Evolutionary conservation across 2,113 vertebrate species (phyloP), one percentile per base, ranked within the genome.

Genomic region (Melierax canorus): DNA sequence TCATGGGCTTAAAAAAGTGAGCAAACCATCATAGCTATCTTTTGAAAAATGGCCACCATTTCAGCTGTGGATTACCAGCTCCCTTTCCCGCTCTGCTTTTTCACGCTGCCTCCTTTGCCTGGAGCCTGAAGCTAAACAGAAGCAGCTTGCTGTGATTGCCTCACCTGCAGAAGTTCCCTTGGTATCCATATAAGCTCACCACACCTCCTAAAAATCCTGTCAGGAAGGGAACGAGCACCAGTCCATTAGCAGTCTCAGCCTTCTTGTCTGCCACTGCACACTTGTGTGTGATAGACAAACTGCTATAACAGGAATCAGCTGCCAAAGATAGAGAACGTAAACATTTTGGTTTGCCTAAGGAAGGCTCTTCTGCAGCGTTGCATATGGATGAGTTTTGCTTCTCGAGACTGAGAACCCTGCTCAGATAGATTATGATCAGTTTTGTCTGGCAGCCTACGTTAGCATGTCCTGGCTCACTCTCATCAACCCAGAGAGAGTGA

Each of bases 381-480:
- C 95, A 94, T 90, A 83, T 92, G 78, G 59, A 93, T 95, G 95
- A 96, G 82, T 66, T 94, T 88, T 97, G 20, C 71, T 29, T 92
- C 63, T 90, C 71, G 41, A 66, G 82, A 66, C 32, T 68, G 74
- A 93, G 85, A 94, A 41, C 18, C 6, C 67, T 86, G 59, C 59
- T 96, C 69, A 38, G 36, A 77, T 34, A 94, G 76, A 59, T 90
- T 82, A 41, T 77, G 58, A 86, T 88, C 45, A 58, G 19, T 51
- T 94, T 88, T 85, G 41, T 69, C 62, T 82, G 58, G 48, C 17
- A 90, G 27, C 51, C 50, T 72, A 9, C 11, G 50, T 95, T 82
- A 88, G 24, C 45, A 39, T 80, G 67, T 88, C 59, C 72, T 72
- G 46, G 50, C 46, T 88, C 38, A 73, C 38, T 81, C 36, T 86